Conservation (phyloP, 2,797 vertebrate genomes). For the Macrochelys suwanniensis region DNA sequence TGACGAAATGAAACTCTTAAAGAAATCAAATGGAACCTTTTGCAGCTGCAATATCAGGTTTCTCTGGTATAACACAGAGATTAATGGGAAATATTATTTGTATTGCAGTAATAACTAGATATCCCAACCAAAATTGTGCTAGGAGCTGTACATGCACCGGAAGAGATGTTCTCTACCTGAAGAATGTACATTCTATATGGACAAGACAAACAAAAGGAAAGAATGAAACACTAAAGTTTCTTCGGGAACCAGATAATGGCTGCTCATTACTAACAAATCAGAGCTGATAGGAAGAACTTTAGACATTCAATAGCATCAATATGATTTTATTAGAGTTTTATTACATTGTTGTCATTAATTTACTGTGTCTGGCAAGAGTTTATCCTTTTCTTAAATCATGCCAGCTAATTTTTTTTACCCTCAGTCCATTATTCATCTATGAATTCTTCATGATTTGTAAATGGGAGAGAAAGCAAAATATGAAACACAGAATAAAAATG, state of each 20-base stretch:
- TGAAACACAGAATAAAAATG: conserved; percentile 26
- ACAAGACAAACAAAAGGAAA: neutral
- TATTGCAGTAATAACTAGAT: neutral
- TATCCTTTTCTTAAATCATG: neutral
- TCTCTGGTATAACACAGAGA: neutral
- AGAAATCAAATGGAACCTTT: neutral
- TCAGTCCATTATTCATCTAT: conserved; percentile 40
- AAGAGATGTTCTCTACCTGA: neutral
- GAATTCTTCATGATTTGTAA: conserved; percentile 56
- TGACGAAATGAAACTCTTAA: neutral
- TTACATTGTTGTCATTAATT: conserved; percentile 13
- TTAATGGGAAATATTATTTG: neutral
- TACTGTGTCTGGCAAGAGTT: neutral
- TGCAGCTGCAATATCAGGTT: neutral
- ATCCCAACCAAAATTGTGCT: neutral
- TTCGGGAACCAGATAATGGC: neutral
- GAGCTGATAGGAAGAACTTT: neutral
- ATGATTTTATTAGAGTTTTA: conserved; percentile 20
- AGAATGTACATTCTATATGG: neutral
- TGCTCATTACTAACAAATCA: neutral
- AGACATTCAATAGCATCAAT: neutral
- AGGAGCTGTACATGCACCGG: neutral
- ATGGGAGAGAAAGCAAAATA: conserved; percentile 25
- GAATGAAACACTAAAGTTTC: neutral
- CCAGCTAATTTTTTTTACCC: conserved; percentile 18